A percentile compares a stretch with the other conserved stretches of the same genome.
Conservation (phyloP, 2,113 vertebrate genomes). For the Cinclus cinclus region DNA sequence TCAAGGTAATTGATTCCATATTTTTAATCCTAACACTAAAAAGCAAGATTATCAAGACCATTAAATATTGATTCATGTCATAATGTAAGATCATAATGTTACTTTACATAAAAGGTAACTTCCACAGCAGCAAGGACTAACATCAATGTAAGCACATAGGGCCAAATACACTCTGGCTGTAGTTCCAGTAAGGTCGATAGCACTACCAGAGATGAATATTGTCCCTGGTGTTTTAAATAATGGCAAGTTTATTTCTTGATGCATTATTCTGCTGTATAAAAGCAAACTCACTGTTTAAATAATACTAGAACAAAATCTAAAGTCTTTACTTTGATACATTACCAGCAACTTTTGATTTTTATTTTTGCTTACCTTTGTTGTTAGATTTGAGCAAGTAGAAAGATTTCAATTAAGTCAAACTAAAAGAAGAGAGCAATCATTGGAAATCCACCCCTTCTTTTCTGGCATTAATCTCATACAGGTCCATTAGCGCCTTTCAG, state of each 20-base stretch:
- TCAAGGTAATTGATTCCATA: slow-evolving; percentile 85
- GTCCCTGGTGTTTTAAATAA: slow-evolving; percentile 29
- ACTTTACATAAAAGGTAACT: slow-evolving; percentile 71
- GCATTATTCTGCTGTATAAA: not conserved
- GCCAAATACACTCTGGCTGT: not conserved
- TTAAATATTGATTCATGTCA: slow-evolving; percentile 83
- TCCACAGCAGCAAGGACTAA: slow-evolving; percentile 34
- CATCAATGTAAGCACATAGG: not conserved
- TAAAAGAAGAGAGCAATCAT: not conserved
- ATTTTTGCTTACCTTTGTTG: not conserved
- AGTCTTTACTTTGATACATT: not conserved
- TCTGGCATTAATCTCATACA: not conserved
- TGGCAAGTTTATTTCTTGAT: slow-evolving; percentile 14
- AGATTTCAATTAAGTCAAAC: not conserved
- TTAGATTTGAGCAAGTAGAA: not conserved
- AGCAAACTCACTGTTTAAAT: slow-evolving; percentile 17
- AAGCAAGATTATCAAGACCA: slow-evolving; percentile 82
- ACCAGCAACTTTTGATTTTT: not conserved
- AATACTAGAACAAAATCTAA: not conserved
- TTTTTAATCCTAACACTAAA: slow-evolving; percentile 85
- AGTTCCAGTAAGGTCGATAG: not conserved
- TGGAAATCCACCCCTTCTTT: not conserved
- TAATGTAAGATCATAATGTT: slow-evolving; percentile 77
- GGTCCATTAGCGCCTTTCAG: not conserved
- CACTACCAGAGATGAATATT: not conserved